Base-by-base conservation (phyloP, 2,888 invertebrate species). In the Leptinotarsa haldemani region DNA sequence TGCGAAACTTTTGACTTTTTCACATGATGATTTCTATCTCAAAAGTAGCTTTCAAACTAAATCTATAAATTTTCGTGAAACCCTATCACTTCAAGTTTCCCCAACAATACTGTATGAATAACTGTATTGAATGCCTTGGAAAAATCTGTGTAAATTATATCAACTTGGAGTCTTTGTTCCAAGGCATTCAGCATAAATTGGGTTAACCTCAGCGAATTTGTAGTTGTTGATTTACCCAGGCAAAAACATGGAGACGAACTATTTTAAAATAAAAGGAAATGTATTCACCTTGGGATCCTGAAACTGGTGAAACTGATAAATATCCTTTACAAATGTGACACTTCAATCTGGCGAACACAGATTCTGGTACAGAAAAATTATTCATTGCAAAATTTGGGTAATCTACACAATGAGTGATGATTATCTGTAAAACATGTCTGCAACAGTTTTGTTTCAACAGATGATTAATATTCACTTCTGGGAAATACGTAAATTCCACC, bases 171-270 rank as follows among this genome's bases (percentile, higher is more conserved):
- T 7, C 3, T 30, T 30, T 30, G 5, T 30, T 64, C 16, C 50
- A 50, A 50, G 50, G 50, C 50, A 50, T n/a, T 50, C 50, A 13
- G 50, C 50, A 16, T 0, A 50, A 50, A 50, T 50, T 50, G 50
- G 50, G 50, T 16, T 50, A 5, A 13, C n/a, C 0, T 50, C 3
- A 16, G 50, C 4, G 4, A 16, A 13, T 64, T 64, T 13, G 40
- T 64, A 64, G 25, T 22, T 64, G 64, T 64, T 30, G 64, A 64
- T 64, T 30, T 30, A 22, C 64, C 20, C 40, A 64, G 25, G 25
- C 4, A 25, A 25, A 25, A 30, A 40, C 2, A 40, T 40, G 40
- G 9, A 40, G 9, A 40, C 2, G 40, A 9, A 12, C 9, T 40
- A 12, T 40, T 9, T 12, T 0, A 40, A 40, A 40, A 40, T 9